Percentiles rank a stretch among this genome's conserved stretches.
Conservation (phyloP, 1,140 invertebrate genomes). For the Heliconius hermathena region DNA sequence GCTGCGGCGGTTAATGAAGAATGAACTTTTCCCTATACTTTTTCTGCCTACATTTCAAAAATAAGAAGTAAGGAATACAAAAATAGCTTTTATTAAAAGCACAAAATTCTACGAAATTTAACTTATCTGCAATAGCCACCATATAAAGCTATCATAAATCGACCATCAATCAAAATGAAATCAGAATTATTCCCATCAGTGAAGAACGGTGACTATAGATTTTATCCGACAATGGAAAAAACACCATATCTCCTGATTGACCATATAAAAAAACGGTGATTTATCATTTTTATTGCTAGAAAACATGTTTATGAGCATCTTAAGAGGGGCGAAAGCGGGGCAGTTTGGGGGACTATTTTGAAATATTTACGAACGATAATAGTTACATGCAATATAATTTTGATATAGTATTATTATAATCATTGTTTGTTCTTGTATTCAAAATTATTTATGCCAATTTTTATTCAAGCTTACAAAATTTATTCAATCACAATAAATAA, state of each 20-base stretch:
- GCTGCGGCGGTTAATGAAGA: too few species aligned
- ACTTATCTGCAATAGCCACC: neutral
- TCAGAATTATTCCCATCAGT: slow-evolving; percentile 54
- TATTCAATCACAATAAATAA: too few species aligned
- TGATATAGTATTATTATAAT: neutral
- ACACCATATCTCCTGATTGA: slow-evolving; percentile 75
- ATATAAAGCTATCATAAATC: slow-evolving; percentile 25
- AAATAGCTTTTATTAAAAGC: neutral
- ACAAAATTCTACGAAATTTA: neutral
- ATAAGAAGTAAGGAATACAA: neutral
- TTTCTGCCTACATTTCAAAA: neutral
- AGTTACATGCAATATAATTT: neutral
- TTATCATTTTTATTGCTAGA: slow-evolving; percentile 80
- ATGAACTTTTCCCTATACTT: too few species aligned
- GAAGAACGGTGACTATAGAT: slow-evolving; percentile 57
- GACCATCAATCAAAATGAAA: slow-evolving; percentile 64
- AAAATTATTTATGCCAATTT: too few species aligned
- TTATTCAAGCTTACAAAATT: too few species aligned
- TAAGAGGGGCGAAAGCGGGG: slow-evolving; percentile 62
- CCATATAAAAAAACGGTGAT: slow-evolving; percentile 79
- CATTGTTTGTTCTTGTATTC: neutral
- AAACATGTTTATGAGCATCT: slow-evolving; percentile 81
- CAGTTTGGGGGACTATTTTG: slow-evolving; percentile 25
- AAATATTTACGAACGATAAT: neutral
- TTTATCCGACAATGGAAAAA: slow-evolving; percentile 70